These are phyloP conservation scores for Nephotettix cincticeps DNA, from an alignment of 1,140 invertebrate species.

Conservation along the genomic window DNA sequence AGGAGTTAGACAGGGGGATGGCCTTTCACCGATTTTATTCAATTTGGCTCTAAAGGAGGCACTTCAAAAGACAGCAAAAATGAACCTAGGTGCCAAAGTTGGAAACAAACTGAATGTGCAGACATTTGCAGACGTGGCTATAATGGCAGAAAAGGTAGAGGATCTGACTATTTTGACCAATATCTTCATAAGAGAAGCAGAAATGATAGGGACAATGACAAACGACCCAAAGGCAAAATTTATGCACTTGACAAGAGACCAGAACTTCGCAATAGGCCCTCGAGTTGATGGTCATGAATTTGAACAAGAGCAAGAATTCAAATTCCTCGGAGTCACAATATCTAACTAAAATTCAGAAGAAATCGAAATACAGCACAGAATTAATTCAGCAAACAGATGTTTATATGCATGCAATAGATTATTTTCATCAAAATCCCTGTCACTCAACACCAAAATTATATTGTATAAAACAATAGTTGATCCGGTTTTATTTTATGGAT, in stretches of 20 bases:
- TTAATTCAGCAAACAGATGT: slow-evolving; percentile 15
- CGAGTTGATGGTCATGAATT: neutral
- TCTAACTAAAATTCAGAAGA: slow-evolving; percentile 7
- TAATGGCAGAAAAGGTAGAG: neutral
- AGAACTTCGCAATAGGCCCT: neutral
- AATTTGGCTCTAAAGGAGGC: no score
- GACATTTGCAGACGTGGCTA: neutral
- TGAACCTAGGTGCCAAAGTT: neutral
- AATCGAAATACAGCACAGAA: neutral
- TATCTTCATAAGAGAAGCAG: slow-evolving; percentile 14
- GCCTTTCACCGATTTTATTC: no score
- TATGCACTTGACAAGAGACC: neutral
- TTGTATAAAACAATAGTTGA: no score
- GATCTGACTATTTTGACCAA: neutral
- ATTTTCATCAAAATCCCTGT: no score
- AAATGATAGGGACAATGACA: neutral
- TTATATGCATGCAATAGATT: no score
- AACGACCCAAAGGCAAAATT: slow-evolving; percentile 6
- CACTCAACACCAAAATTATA: no score
- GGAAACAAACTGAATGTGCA: neutral
- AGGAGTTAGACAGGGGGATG: no score
- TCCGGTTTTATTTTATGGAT: no score
- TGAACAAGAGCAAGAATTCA: neutral
- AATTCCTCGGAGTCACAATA: slow-evolving; percentile 10
- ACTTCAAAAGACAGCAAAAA: no score